Conservation (phyloP, 2,888 invertebrate species). For the Nemoura dubitans region DNA sequence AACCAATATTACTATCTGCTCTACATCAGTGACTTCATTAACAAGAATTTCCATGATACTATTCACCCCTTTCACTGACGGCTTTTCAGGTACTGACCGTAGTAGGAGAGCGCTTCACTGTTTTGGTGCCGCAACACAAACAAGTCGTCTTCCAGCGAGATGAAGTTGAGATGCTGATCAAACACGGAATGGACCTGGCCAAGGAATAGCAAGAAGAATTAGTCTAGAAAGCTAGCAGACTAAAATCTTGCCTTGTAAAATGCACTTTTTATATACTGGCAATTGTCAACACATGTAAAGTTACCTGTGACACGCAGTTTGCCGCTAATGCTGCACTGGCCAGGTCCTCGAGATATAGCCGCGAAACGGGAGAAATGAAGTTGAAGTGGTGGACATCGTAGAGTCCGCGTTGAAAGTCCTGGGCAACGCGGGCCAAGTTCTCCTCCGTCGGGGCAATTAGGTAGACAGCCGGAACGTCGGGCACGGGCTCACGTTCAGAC, state of each 20-base stretch:
- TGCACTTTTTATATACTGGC: too few relatives aligned
- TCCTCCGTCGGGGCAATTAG: slow-evolving; percentile 97
- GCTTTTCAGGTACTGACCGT: too few relatives aligned
- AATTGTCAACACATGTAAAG: too few relatives aligned
- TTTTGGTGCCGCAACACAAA: slow-evolving; percentile 94
- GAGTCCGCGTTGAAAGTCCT: slow-evolving; percentile 85
- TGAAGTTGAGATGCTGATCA: slow-evolving; percentile 99
- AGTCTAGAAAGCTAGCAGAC: too few relatives aligned
- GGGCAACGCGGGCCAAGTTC: slow-evolving; percentile 92
- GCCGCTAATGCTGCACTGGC: slow-evolving; percentile 92
- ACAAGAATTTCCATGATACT: too few relatives aligned
- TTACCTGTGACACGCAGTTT: slow-evolving; percentile 79
- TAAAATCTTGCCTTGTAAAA: too few relatives aligned
- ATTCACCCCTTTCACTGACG: too few relatives aligned
- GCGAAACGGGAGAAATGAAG: slow-evolving; percentile 93
- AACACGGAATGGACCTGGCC: slow-evolving; percentile 71
- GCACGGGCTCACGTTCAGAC: slow-evolving; percentile 90
- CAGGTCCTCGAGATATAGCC: slow-evolving; percentile 93
- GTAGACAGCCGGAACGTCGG: slow-evolving; percentile 98
- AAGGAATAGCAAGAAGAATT: not conserved
- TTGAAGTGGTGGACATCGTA: slow-evolving; percentile 97
- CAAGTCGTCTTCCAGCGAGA: slow-evolving; percentile 96
- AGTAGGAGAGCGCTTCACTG: slow-evolving; percentile 90
- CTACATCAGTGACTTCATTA: too few relatives aligned
- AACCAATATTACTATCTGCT: too few relatives aligned